Evolutionary conservation across 2,888 invertebrate species (phyloP).

Genomic region (Apoda limacodes): DNA sequence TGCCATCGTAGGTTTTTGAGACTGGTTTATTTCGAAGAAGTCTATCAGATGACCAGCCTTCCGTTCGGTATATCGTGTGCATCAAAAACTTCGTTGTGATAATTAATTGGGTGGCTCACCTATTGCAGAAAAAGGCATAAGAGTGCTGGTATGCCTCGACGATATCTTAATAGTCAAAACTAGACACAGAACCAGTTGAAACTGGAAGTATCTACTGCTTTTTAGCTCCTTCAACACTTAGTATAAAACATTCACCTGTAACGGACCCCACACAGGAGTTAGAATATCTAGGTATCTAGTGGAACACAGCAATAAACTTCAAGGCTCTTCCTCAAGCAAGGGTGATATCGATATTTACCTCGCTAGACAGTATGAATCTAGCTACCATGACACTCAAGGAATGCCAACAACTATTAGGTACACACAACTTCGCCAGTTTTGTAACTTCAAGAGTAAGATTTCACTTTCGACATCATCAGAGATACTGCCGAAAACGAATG

Average conservation of each 20-base stretch:
- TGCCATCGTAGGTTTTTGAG: constrained; percentile 19
- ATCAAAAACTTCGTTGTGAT: constrained; percentile 20
- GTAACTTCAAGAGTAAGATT: constrained; percentile 10
- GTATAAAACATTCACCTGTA: constrained; percentile 9
- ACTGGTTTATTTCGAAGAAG: constrained; percentile 17
- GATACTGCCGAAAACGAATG: too few relatives aligned
- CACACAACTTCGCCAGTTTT: constrained; percentile 11
- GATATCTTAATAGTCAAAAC: constrained; percentile 12
- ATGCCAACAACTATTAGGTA: constrained; percentile 8
- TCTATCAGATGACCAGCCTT: constrained; percentile 22
- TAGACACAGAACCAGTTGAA: constrained; percentile 5
- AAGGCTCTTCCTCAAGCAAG: too few relatives aligned
- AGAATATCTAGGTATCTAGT: constrained; percentile 5
- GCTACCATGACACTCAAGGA: constrained; percentile 3
- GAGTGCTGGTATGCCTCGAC: constrained; percentile 13
- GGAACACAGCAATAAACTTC: too few relatives aligned
- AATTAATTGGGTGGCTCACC: constrained; percentile 23
- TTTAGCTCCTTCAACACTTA: constrained; percentile 3
- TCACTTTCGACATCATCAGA: constrained; percentile 10
- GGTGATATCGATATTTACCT: too few relatives aligned
- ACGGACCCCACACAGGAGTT: constrained; percentile 1
- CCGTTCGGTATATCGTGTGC: constrained; percentile 23
- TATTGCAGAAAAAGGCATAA: constrained; percentile 10
- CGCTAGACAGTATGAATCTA: too few relatives aligned
- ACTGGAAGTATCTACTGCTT: constrained; percentile 1